Evolutionary conservation across 2,113 vertebrate species (phyloP), one percentile per base, ranked within the genome.

Genomic region (Raphicerus campestris): DNA sequence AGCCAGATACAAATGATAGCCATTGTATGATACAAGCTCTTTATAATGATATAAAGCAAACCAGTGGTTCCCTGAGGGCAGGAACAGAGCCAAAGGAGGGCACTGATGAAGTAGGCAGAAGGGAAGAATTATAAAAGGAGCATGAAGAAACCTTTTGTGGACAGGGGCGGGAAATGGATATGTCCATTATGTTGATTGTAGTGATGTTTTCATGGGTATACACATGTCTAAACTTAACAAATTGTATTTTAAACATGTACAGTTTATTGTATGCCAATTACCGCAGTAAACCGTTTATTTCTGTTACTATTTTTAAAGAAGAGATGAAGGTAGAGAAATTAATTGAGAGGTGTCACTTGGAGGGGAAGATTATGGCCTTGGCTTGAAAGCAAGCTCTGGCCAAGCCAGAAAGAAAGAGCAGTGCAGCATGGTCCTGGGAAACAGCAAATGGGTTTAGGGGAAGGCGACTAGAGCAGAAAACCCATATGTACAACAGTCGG

Each of bases 331-430:
- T 45, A 95, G 55, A 87, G 24, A 93, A 55, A 73, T 86, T 20
- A 81, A 16, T 58, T 60, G 58, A 53, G n/a, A 75, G 6, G 17
- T 60, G 13, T 56, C n/a, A 53, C 66, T 77, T 83, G 47, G 56
- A n/a, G 66, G 73, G n/a, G 30, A 81, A 58, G 24, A 49, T 55
- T 55, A 35, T 16, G 30, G 11, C 56, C 51, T 85, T 92, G 84
- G 53, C 55, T 78, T 93, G 47, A 56, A 87, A 82, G 49, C 84
- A 92, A 85, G 28, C 32, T 90, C 70, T 90, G 75, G 45, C 61
- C 35, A 75, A 28, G 35, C n/a, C 80, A 93, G 73, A 78, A 83
- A n/a, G 32, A 39, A 73, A 17, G 11, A 30, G 6, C 14, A 93
- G 22, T 89, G 53, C 49, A 89, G 20, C 78, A 58, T 17, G 45